Evolutionary conservation across 2,113 vertebrate genomes (phyloP), one percentile per base, ranked within the genome.

Genomic region (Dermatemys mawii): DNA sequence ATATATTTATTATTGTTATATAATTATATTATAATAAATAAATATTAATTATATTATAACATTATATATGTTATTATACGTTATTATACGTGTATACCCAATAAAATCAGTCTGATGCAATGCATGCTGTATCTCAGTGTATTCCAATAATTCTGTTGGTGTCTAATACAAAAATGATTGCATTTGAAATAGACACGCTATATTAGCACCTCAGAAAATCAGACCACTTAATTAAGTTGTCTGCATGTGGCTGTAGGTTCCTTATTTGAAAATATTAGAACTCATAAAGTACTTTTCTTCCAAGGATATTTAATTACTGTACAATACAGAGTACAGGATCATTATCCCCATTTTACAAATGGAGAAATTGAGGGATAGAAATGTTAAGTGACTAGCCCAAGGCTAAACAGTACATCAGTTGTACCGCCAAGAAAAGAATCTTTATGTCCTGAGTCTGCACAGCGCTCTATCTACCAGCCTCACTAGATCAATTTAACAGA

Each of bases 61-160:
- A n/a, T n/a, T n/a, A n/a, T n/a, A n/a, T n/a, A n/a, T n/a, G n/a
- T n/a, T n/a, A n/a, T n/a, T n/a, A n/a, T n/a, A n/a, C n/a, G n/a
- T 97, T 97, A 86, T 95, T 97, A 96, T 96, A 95, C 38, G 76
- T 87, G 84, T 89, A 93, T 96, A 94, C 91, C 53, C 97, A 91
- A 95, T 97, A 96, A 96, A 95, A 95, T 93, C 89, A 96, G 80
- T 88, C 79, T 88, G 44, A 82, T 94, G 44, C 93, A 94, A 89
- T 89, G 41, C 63, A 81, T 73, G 73, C 38, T 92, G 14, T 48
- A 51, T 83, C 49, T 93, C 46, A 75, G 53, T 83, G 55, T 88
- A 29, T 29, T 86, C 32, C 44, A 19, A 84, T 88, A 81, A 38
- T 86, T 90, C 41, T 90, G 78, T 50, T 75, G 38, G 22, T 87